phyloP scores from a whole-genome alignment of 2,888 invertebrate genomes.

The Coelopa pilipes region DNA sequence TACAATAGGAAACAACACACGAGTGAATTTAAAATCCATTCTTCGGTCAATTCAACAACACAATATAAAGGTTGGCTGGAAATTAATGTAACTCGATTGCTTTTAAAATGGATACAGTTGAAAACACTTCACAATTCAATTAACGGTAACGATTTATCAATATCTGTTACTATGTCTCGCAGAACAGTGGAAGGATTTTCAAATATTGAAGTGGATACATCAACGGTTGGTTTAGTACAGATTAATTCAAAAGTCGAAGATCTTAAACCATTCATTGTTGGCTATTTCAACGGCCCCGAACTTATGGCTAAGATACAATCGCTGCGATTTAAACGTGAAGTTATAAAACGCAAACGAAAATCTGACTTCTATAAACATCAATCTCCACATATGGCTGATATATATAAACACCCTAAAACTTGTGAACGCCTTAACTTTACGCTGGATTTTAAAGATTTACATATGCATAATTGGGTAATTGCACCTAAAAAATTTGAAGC shows the following conservation, averaged over 20 bases:
- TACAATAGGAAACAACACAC: constrained; percentile 52
- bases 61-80: constrained; percentile 85
- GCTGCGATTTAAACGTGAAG: constrained; percentile 58
- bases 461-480: constrained; percentile 95
- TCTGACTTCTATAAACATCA: constrained; percentile 40
- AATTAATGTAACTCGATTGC: constrained; percentile 81
- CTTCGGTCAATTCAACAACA: constrained; percentile 78
- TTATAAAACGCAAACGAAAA: constrained; percentile 67
- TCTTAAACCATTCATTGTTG: constrained; percentile 90
- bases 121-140: constrained; percentile 39
- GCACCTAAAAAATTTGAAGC: constrained; percentile 95
- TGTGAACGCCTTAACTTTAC: constrained; percentile 90
- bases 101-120: constrained; percentile 78
- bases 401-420: constrained; percentile 69
- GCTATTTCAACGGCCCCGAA: constrained; percentile 80
- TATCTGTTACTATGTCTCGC: constrained; percentile 50
- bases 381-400: constrained; percentile 43
- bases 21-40: constrained; percentile 74
- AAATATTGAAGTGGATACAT: constrained; percentile 73
- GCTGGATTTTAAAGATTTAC: constrained; percentile 87
- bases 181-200: constrained; percentile 24
- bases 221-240: constrained; percentile 79
- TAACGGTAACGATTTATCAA: constrained; percentile 47
- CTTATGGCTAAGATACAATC: constrained; percentile 71
- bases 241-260: constrained; percentile 70